phyloP scores from a whole-genome alignment of 2,797 vertebrate genomes.

The Trachurus trachurus region DNA sequence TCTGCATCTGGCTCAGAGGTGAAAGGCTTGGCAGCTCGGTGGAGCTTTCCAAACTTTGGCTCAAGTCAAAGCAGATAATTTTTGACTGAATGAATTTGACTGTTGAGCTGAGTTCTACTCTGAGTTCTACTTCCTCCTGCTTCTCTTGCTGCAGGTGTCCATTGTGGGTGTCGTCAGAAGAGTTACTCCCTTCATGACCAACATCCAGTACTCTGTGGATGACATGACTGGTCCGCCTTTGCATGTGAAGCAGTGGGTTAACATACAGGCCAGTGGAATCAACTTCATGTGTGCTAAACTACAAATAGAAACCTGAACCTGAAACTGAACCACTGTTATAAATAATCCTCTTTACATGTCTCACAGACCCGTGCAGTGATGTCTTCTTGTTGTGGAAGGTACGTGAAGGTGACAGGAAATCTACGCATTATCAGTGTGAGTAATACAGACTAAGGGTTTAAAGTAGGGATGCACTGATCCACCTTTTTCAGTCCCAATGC shows the following conservation, averaged over 20 bases:
- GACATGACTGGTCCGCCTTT: slow-evolving; percentile 80
- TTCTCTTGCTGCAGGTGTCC: slow-evolving; percentile 64
- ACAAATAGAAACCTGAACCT: not conserved
- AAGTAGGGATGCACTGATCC: too few relatives aligned
- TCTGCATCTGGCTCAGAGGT: too few relatives aligned
- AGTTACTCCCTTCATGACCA: slow-evolving; percentile 25
- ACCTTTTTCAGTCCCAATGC: too few relatives aligned
- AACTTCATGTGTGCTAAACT: not conserved
- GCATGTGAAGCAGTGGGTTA: slow-evolving; percentile 71
- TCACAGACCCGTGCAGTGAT: slow-evolving; percentile 23
- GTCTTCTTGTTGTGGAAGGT: slow-evolving; percentile 38
- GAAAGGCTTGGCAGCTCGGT: too few relatives aligned
- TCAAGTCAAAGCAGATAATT: too few relatives aligned
- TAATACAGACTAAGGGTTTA: not conserved
- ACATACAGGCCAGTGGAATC: slow-evolving; percentile 61
- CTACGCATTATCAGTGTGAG: slow-evolving; percentile 50
- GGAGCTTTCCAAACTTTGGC: too few relatives aligned
- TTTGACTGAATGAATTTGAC: too few relatives aligned
- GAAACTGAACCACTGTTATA: not conserved
- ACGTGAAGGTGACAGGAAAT: slow-evolving; percentile 71
- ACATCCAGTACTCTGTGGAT: slow-evolving; percentile 71
- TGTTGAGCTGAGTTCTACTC: too few relatives aligned
- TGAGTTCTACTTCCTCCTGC: not conserved
- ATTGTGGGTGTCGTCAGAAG: slow-evolving; percentile 71
- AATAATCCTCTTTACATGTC: not conserved